Base-by-base conservation (phyloP, 2,797 vertebrate species). In the Xiphorhynchus erythropygius region DNA sequence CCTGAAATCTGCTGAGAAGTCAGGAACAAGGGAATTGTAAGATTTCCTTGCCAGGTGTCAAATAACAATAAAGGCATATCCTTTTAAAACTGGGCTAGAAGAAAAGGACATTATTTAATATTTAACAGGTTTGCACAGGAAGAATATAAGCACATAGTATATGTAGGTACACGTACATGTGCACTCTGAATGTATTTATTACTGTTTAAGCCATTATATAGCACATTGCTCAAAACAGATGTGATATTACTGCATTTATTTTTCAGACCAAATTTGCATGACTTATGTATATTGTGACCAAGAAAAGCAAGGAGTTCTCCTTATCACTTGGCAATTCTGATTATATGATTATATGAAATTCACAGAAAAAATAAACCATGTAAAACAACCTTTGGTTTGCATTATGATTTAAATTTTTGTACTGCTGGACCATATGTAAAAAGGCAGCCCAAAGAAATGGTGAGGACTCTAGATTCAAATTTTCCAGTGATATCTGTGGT, bases 41-140 rank as follows among this genome's bases (percentile, higher is more conserved):
- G 18, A 33, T 81, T 95, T 95, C 83, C 82, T 93, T 94, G 18
- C 73, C 89, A 95, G 73, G 68, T 96, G 93, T 93, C 49, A 89
- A 49, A 76, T 87, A 67, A 89, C 84, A 87, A 56, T 84, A 91
- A 79, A 89, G 18, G 49, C 44, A 92, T 57, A 83, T 84, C 69
- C 59, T 94, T 90, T 95, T 63, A 70, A 87, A 89, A 77, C 27
- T 35, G 13, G 37, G 23, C n/a, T 71, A 67, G 39, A 79, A 83
- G 57, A 84, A 93, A 92, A 59, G 42, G 27, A 64, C 13, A n/a
- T 90, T 87, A 77, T 59, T 87, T 33, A 69, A 47, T 89, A 86
- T 80, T 95, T 86, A 85, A 57, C 19, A 44, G 18, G 10, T 78
- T 93, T 82, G 71, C 60, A 89, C 46, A 60, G 76, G 63, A 95